phyloP scores from a whole-genome alignment of 2,797 vertebrate species.

The Eulemur coronatus region DNA sequence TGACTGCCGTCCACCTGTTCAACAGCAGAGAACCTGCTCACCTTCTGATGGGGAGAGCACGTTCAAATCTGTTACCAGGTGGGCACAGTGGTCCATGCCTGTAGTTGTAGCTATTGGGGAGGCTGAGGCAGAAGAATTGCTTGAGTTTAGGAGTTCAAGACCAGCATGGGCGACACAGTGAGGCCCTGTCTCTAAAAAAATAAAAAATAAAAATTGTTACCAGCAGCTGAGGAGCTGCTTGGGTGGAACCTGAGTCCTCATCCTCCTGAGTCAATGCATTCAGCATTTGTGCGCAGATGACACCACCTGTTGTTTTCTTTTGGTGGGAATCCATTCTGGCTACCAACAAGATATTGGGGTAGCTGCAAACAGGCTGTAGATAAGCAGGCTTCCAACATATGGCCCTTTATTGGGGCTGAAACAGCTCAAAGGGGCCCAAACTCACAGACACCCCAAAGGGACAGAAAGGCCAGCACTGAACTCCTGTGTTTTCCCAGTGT shows the following conservation, averaged over 20 bases:
- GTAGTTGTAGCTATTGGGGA: too few relatives aligned
- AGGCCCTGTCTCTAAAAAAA: too few relatives aligned
- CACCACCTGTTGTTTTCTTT: background rate
- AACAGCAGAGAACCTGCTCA: background rate
- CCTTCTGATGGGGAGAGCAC: too few relatives aligned
- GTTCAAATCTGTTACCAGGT: background rate
- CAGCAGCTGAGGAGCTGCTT: too few relatives aligned
- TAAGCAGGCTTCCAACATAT: background rate
- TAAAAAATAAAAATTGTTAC: too few relatives aligned
- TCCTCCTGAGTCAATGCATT: background rate
- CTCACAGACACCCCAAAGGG: background rate
- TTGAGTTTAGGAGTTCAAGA: too few relatives aligned
- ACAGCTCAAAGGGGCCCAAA: background rate
- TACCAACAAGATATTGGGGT: fast-evolving
- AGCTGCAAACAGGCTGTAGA: background rate
- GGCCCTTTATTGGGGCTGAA: background rate
- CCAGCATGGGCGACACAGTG: too few relatives aligned
- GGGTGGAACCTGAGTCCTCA: too few relatives aligned
- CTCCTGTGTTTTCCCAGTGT: background rate
- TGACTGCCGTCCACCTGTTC: too few relatives aligned
- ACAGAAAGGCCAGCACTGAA: background rate
- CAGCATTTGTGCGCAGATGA: background rate
- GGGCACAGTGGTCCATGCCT: too few relatives aligned
- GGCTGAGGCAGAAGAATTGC: too few relatives aligned
- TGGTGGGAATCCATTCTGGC: background rate